Evolutionary conservation across 2,113 vertebrate species (phyloP), one percentile per base, ranked within the genome.

Genomic region (Nasalis larvatus): DNA sequence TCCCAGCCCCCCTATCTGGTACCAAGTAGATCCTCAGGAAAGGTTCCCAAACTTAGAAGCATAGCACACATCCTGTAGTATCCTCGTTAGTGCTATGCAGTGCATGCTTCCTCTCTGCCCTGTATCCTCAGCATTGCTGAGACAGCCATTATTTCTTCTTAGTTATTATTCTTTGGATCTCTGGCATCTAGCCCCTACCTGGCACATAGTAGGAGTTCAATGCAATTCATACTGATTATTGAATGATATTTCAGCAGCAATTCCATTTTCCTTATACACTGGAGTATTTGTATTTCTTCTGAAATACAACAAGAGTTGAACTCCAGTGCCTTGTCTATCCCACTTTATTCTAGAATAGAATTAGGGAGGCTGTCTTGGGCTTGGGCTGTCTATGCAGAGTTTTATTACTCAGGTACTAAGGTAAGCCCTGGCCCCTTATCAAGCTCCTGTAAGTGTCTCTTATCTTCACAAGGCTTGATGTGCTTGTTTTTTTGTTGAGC

Each of bases 31-130:
- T 52, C 40, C 30, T 20, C 52, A 25, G 21, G 16, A 42, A 89
- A 11, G 4, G 42, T 11, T 54, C 25, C 42, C n/a, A 66, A 4
- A 17, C 66, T 69, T 16, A 9, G 68, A n/a, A 47, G 58, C 14
- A 21, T 0, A 20, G 20, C 2, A 0, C 27, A 4, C 10, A 1
- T 14, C 69, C 37, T 21, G 4, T 35, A 45, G 40, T 52, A 3
- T 37, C n/a, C 76, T 52, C 40, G 21, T 40, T 40, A 17, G 9
- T 9, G 40, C 52, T 11, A 6, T n/a, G 32, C 9, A 1, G 35
- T 58, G 18, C 14, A 1, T 42, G 10, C 32, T 47, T 11, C 10
- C 32, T 60, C 32, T 37, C 13, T 21, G 6, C 17, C 35, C 32
- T 9, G 42, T 10, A 1, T n/a, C 37, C 23, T 40, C 40, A 1